Base-by-base conservation (phyloP, 1,140 invertebrate species). In the Globodera ellingtonae region DNA sequence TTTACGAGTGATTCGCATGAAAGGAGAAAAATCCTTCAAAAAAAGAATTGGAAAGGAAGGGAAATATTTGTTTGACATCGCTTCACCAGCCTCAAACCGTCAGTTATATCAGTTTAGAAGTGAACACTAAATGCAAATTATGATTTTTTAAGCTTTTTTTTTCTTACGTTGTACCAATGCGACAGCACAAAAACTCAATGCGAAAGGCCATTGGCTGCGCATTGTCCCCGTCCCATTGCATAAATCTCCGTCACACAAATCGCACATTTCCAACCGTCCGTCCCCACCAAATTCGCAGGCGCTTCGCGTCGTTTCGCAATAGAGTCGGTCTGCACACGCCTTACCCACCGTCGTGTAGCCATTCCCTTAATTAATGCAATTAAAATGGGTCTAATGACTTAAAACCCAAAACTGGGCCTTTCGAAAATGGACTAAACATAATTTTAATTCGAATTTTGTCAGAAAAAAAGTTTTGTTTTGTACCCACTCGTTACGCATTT, bases 301-400 rank as follows among this genome's bases (percentile, higher is more conserved):
- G 8, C 21, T 9, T 44, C n/a, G 10, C 24, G 24, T 35, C 8
- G 24, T 35, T 18, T 70, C 67, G 21, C 67, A 70, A 35, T 70
- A 70, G 67, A 35, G 10, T 35, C 67, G 67, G 46, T 70, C 67
- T 9, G 67, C 67, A 18, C 67, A 70, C 24, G 67, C 21, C 18
- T 70, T 70, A 10, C 67, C 67, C 24, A 44, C 35, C 35, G 67
- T 70, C 7, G 67, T 18, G 67, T 70, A 70, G 67, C 67, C 67
- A 6, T 70, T 70, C 67, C 46, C 67, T 70, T 35, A 6, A 70
- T 52, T 2, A 35, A 35, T 35, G 35, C 35, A 35, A 35, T 35
- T 35, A 35, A 35, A 35, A 1, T 35, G 35, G 35, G 35, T 35
- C 35, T 35, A 35, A 35, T 35, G 35, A 35, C 35, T 35, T 35